Evolutionary conservation across 2,113 vertebrate species (phyloP).

Genomic region (Globicephala melas): DNA sequence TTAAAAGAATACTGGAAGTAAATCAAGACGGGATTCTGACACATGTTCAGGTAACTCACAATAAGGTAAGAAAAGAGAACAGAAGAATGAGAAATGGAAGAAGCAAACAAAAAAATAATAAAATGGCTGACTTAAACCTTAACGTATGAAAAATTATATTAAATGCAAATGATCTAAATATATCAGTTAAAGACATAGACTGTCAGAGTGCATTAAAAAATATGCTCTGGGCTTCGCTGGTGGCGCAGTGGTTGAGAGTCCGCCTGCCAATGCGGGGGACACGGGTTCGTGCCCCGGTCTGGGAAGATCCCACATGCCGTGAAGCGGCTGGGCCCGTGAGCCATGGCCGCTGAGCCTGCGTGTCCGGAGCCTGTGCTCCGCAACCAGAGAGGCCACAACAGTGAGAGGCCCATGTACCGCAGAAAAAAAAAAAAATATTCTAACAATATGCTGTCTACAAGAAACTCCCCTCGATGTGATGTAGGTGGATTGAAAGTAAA

Average conservation of each 20-base stretch:
- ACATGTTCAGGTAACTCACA: background rate
- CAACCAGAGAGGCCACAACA: too few species aligned
- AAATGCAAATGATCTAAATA: background rate
- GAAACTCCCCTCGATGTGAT: background rate
- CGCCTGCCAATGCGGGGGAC: too few species aligned
- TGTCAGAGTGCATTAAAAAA: background rate
- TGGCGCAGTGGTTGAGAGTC: too few species aligned
- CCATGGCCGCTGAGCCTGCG: too few species aligned
- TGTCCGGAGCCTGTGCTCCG: too few species aligned
- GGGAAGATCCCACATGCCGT: too few species aligned
- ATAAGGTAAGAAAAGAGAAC: background rate
- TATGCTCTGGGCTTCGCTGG: background rate
- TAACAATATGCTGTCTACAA: background rate
- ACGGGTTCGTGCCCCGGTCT: too few species aligned
- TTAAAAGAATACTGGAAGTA: background rate
- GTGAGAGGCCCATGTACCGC: too few species aligned
- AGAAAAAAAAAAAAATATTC: background rate
- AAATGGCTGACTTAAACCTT: background rate
- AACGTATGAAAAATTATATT: background rate
- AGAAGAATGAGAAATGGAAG: background rate
- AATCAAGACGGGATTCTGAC: background rate
- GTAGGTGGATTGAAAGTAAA: background rate
- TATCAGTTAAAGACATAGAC: background rate
- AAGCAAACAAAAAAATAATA: background rate
- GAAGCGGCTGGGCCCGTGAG: too few species aligned